Base-by-base conservation (phyloP, 2,888 invertebrate species). In the Blastobasis lacticolella region DNA sequence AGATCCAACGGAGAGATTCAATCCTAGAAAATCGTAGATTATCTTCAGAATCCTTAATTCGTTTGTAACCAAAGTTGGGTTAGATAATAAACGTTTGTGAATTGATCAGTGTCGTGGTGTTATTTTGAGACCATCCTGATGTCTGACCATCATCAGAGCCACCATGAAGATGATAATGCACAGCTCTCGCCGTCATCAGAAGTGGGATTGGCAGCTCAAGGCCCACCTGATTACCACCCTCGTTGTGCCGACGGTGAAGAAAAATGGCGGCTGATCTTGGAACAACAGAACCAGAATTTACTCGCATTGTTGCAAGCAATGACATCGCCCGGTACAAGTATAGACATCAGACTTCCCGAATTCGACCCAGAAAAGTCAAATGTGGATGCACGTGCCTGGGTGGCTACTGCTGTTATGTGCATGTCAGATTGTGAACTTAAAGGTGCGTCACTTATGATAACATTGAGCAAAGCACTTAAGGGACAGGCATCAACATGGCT, bases 401-500 rank as follows among this genome's bases (percentile, higher is more conserved):
- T 6, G 7, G 40, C 40, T 6, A 40, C 40, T 2, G 40, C 40
- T 8, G 40, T 3, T 40, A 48, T 58, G 38, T 58, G 60, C 48
- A 38, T 60, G n/a, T 9, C 50, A 5, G 57, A 54, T 5, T 23
- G n/a, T 6, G 37, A 43, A 5, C n/a, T 49, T 10, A 42, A 53
- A 23, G 58, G 57, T 37, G 40, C 51, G 40, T n/a, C 46, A 45
- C 46, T 59, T 6, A 45, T 57, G 7, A 48, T 57, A n/a, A 48
- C 52, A n/a, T 38, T 59, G 4, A 57, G 56, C 50, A 53, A 50
- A 10, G 51, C 56, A 4, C 38, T 55, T 40, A 56, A 54, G 41
- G 58, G 56, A 9, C 8, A 6, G 4, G 56, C 56, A 3, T 52
- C 58, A 2, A 37, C 50, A 4, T 56, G 58, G 56, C 44, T 58